Evolutionary conservation across 2,888 invertebrate genomes (phyloP).

Genomic region (Stenotaenia linearis): DNA sequence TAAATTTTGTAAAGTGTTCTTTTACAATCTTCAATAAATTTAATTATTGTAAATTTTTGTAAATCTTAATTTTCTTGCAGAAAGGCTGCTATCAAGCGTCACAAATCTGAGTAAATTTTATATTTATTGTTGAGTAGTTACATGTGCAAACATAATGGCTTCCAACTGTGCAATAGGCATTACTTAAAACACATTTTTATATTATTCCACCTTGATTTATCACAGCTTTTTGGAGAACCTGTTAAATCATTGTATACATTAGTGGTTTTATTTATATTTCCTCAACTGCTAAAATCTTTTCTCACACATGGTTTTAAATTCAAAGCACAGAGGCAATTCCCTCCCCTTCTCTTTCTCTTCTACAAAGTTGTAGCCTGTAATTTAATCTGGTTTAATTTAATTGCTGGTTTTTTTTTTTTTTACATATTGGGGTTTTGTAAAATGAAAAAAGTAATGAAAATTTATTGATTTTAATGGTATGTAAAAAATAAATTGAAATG

Average conservation of each 20-base stretch:
- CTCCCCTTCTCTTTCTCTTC: no score
- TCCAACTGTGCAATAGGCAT: background rate
- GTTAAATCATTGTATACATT: background rate
- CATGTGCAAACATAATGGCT: background rate
- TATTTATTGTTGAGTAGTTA: no score
- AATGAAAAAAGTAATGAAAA: background rate
- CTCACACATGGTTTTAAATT: background rate
- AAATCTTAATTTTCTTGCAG: no score
- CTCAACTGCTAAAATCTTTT: background rate
- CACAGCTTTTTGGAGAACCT: background rate
- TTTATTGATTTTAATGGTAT: background rate
- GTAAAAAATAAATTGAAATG: background rate
- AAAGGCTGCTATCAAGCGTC: no score
- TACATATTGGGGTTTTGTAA: background rate
- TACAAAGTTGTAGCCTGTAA: background rate
- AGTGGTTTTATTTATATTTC: background rate
- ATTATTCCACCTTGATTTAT: background rate
- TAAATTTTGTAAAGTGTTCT: no score
- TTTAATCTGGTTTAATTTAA: background rate
- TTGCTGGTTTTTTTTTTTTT: background rate
- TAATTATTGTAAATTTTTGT: no score
- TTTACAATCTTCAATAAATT: no score
- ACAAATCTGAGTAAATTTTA: no score
- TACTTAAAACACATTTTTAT: background rate
- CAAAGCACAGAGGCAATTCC: background rate